Base-by-base conservation (phyloP, 2,113 vertebrate genomes). In the Oryzias woworae region DNA sequence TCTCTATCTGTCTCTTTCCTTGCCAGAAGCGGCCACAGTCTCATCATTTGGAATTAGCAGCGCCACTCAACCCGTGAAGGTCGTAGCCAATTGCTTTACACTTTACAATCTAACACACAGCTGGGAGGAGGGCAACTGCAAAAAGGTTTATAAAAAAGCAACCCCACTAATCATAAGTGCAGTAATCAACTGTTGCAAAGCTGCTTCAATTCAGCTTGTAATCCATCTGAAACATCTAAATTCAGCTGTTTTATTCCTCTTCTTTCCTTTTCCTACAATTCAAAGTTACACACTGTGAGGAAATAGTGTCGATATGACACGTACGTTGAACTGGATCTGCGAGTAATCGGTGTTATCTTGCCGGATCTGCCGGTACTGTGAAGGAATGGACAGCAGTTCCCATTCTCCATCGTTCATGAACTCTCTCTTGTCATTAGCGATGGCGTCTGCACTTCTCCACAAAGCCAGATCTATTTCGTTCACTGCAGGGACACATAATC, bases 361-460 rank as follows among this genome's bases (percentile, higher is more conserved):
- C 48, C 71, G 89, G 41, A 91, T 68, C 44, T 83, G 69, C 71
- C 73, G 79, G 77, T 94, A 94, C 4, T 62, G 69, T 1, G 93
- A 91, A 2, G 92, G 91, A 36, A 96, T 84, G 13, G 93, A 93
- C 23, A 95, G 84, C 66, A 95, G 92, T 48, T 96, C 94, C 94
- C 95, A 96, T 66, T 95, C 94, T 0, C 93, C 91, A 3, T 94
- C 88, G 41, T 93, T 92, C 89, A 94, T 81, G 77, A 94, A 95
- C 53, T 87, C 67, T 51, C 75, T 81, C 53, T 89, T 90, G 62
- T 95, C 91, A 5, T 77, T 87, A 41, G 90, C 81, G 0, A 94
- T 89, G 55, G 91, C 87, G 44, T 93, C 92, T 1, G 79, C 80
- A 24, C 87, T 92, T 62, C 94, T 92, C 90, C 92, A 91, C 58